Evolutionary conservation across 2,113 vertebrate genomes (phyloP), one percentile per base, ranked within the genome.

Genomic region (Siniperca chuatsi): DNA sequence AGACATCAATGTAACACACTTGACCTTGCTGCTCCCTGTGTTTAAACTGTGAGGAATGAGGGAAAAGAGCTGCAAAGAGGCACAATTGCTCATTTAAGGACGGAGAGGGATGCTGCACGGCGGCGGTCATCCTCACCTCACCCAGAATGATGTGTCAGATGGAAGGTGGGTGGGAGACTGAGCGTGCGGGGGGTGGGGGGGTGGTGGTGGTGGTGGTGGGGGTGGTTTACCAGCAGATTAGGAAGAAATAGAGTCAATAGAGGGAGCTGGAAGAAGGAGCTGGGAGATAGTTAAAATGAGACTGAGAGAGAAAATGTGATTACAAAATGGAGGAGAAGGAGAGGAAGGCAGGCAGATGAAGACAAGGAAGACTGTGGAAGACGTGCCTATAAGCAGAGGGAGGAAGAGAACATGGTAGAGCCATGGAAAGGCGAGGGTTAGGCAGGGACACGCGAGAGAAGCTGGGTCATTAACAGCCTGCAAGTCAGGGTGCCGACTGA

Each of bases 381-480:
- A 75, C 11, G 21, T 37, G 70, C 64, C 10, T 50, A 66, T 42
- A 54, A 65, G 72, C 35, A 33, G 52, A 66, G 29, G 35, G 70
- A 69, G 60, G 61, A 29, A 44, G 79, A 77, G 74, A 23, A 37
- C 13, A 4, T 25, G 13, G 61, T 44, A 2, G 67, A 70, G 52
- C 12, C 48, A 21, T 8, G 48, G 48, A 54, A 15, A 75, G 82
- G 62, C 15, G 42, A 81, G 71, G 86, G 87, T 81, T n/a, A 80
- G 70, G 42, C 57, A n/a, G 85, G 81, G 90, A 91, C 84, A 66
- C 2, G 29, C 1, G 1, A 60, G 70, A 29, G 69, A 92, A 86
- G 90, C 74, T 75, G 64, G 91, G 87, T 90, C 92, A 89, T 94
- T 92, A 94, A 87, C 87, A 92, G 85, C 87, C 92, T 88, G 77